phyloP scores from a whole-genome alignment of 2,888 invertebrate species.

The Atethmia centrago region DNA sequence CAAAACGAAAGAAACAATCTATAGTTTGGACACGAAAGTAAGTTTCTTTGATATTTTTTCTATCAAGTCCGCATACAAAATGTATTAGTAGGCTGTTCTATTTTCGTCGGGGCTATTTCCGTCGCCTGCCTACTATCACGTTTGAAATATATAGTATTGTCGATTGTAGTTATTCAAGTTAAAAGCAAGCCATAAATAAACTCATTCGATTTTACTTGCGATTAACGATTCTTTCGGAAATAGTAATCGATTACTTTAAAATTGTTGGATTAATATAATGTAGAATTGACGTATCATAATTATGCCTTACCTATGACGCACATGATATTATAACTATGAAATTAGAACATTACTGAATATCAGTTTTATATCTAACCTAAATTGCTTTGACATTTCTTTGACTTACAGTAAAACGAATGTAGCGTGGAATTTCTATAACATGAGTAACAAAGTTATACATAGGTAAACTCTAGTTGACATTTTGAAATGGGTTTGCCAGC shows the following conservation, averaged over 20 bases:
- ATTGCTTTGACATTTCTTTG: conserved; percentile 67
- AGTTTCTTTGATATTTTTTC: conserved; percentile 46
- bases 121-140: conserved; percentile 53
- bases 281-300: conserved; percentile 40
- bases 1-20: not conserved
- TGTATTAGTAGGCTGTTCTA: conserved; percentile 55
- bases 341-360: conserved; percentile 66
- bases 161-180: conserved; percentile 60
- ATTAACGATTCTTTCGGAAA: conserved; percentile 19
- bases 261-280: conserved; percentile 19
- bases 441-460: conserved; percentile 29
- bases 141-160: conserved; percentile 60
- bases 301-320: conserved; percentile 57
- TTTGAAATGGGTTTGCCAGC: conserved; percentile 39
- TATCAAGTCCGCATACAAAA: conserved; percentile 39
- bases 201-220: conserved; percentile 43
- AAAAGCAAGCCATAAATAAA: conserved; percentile 58
- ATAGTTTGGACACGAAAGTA: conserved; percentile 5
- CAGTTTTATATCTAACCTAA: conserved; percentile 65
- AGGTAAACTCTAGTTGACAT: conserved; percentile 25
- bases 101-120: conserved; percentile 63
- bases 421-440: conserved; percentile 52
- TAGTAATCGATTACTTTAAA: conserved; percentile 19
- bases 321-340: conserved; percentile 53
- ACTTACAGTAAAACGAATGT: conserved; percentile 62